A percentile compares a stretch with the other conserved stretches of the same genome.
These are phyloP conservation scores for Trissonchulus latispiculum DNA, from an alignment of 2,888 invertebrate genomes.

Conservation along the genomic window DNA sequence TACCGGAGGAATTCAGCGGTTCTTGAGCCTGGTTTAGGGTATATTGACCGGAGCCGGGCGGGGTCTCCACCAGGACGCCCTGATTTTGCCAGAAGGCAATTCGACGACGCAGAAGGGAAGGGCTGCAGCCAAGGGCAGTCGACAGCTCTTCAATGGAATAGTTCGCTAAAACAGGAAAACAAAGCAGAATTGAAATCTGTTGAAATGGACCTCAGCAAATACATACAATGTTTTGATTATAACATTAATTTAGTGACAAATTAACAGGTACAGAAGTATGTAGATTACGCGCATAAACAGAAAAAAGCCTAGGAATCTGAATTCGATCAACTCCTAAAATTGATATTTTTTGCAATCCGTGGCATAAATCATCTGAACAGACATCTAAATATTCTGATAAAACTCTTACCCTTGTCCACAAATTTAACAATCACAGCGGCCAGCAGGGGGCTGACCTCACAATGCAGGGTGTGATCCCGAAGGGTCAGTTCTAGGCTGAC, in stretches of 20 bases:
- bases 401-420: slow-evolving; percentile 22
- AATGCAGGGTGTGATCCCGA: not conserved
- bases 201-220: too few relatives aligned
- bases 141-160: slow-evolving; percentile 32
- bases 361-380: too few relatives aligned
- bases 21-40: not conserved
- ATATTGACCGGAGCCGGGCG: not conserved
- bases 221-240: too few relatives aligned
- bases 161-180: slow-evolving; percentile 28
- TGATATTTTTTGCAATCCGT: too few relatives aligned
- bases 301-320: too few relatives aligned
- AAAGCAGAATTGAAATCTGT: too few relatives aligned
- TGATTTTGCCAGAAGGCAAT: slow-evolving; percentile 33
- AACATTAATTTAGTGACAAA: too few relatives aligned
- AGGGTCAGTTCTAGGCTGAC: slow-evolving; percentile 19
- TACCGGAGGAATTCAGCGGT: too few relatives aligned
- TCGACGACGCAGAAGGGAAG: slow-evolving; percentile 28
- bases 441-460: slow-evolving; percentile 17
- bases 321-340: too few relatives aligned
- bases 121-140: slow-evolving; percentile 26
- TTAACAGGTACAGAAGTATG: too few relatives aligned
- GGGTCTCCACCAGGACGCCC: slow-evolving; percentile 26
- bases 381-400: too few relatives aligned
- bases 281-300: too few relatives aligned
- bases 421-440: slow-evolving; percentile 19